Conservation (phyloP, 2,113 vertebrate genomes). For the Silurus asotus region DNA sequence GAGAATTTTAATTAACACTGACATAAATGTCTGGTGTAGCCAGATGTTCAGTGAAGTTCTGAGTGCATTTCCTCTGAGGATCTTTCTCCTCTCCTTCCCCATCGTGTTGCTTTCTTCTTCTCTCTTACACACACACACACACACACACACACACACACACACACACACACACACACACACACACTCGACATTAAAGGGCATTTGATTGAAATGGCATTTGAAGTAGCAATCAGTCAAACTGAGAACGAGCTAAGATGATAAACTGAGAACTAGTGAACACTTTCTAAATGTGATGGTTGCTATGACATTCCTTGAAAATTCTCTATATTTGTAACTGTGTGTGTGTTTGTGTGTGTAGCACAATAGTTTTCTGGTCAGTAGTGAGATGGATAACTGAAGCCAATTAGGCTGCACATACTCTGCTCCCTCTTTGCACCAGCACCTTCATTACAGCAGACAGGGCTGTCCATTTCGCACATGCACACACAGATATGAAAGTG, state of each 20-base stretch:
- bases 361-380: conserved; percentile 19
- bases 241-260: conserved; percentile 27
- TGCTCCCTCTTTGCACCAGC: conserved; percentile 47
- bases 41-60: conserved; percentile 31
- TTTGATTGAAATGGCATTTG: conserved; percentile 30
- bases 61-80: conserved; percentile 30
- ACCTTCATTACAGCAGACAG: conserved; percentile 56
- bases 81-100: not conserved
- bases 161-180: not conserved
- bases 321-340: conserved; percentile 17
- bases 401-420: conserved; percentile 54
- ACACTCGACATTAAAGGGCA: conserved; percentile 15
- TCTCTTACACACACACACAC: no score
- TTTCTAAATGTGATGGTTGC: conserved; percentile 31
- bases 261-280: conserved; percentile 31
- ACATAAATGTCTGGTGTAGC: conserved; percentile 35
- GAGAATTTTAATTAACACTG: conserved; percentile 42
- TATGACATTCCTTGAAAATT: conserved; percentile 21
- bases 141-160: no score
- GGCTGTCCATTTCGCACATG: conserved; percentile 53
- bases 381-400: conserved; percentile 51
- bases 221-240: conserved; percentile 35
- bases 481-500: conserved; percentile 57
- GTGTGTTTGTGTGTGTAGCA: conserved; percentile 24
- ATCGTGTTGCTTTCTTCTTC: not conserved